Conservation (phyloP, 2,113 vertebrate species). For the Trichechus manatus region DNA sequence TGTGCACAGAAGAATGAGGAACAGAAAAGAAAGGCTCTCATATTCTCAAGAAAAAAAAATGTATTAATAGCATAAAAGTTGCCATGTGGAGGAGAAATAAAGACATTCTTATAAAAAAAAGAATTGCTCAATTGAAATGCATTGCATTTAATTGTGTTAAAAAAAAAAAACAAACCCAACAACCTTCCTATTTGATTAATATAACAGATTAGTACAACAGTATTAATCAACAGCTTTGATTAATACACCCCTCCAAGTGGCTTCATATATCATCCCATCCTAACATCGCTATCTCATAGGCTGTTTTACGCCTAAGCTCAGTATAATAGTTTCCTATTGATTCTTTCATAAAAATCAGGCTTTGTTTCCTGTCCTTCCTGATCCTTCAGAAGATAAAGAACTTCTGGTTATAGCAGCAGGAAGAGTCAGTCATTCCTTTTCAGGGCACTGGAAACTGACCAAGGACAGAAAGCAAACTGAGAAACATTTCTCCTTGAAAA, state of each 20-base stretch:
- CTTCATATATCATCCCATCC: too few relatives aligned
- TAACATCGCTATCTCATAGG: neutral
- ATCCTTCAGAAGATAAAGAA: neutral
- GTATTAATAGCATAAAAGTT: neutral
- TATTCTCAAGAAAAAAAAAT: neutral
- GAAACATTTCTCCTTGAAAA: neutral
- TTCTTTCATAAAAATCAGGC: too few relatives aligned
- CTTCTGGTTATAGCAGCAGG: neutral
- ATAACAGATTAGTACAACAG: neutral
- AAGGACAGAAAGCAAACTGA: neutral
- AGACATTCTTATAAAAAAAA: neutral
- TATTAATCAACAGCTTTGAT: too few relatives aligned
- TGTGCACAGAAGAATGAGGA: neutral
- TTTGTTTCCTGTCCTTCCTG: neutral
- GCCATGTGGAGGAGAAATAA: neutral
- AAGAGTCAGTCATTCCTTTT: neutral
- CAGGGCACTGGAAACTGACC: neutral
- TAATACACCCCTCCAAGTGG: neutral
- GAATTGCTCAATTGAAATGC: neutral
- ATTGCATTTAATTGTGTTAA: neutral
- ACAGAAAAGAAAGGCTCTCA: neutral
- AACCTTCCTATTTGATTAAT: neutral
- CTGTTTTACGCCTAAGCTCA: neutral
- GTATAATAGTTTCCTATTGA: neutral
- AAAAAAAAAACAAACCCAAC: neutral